Evolutionary conservation across 1,140 invertebrate genomes (phyloP).

Genomic region (Drosophila simulans): DNA sequence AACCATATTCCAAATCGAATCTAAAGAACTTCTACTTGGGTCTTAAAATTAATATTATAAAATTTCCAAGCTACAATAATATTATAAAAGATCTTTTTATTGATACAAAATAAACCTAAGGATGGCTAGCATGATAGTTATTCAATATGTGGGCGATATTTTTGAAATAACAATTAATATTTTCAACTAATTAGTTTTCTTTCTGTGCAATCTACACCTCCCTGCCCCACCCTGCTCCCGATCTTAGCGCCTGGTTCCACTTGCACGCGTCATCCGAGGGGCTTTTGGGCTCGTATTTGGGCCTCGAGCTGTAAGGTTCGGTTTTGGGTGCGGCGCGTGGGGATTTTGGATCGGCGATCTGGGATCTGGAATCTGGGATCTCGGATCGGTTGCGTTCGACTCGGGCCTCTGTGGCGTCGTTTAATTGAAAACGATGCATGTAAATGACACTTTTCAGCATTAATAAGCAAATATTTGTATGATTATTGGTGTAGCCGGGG

Average conservation of each 20-base stretch:
- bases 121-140: too few species aligned
- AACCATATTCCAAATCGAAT: neutral
- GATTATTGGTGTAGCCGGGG: slow-evolving; percentile 77
- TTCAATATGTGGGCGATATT: neutral
- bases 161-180: neutral
- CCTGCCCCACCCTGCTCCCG: slow-evolving; percentile 14
- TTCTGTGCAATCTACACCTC: slow-evolving; percentile 7
- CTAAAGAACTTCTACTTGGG: neutral
- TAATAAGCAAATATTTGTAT: slow-evolving; percentile 84
- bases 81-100: too few species aligned
- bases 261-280: slow-evolving; percentile 46
- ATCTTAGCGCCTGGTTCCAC: slow-evolving; percentile 42
- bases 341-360: slow-evolving; percentile 43
- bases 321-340: slow-evolving; percentile 50
- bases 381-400: slow-evolving; percentile 31
- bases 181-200: slow-evolving; percentile 7
- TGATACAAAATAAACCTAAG: too few species aligned
- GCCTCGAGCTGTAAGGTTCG: slow-evolving; percentile 34
- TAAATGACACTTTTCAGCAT: slow-evolving; percentile 84
- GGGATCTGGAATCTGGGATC: slow-evolving; percentile 38
- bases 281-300: slow-evolving; percentile 46
- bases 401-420: slow-evolving; percentile 67
- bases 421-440: slow-evolving; percentile 84
- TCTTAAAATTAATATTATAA: neutral
- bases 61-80: neutral